phyloP scores from a whole-genome alignment of 2,888 invertebrate species.

The Nasonovia ribisnigri region DNA sequence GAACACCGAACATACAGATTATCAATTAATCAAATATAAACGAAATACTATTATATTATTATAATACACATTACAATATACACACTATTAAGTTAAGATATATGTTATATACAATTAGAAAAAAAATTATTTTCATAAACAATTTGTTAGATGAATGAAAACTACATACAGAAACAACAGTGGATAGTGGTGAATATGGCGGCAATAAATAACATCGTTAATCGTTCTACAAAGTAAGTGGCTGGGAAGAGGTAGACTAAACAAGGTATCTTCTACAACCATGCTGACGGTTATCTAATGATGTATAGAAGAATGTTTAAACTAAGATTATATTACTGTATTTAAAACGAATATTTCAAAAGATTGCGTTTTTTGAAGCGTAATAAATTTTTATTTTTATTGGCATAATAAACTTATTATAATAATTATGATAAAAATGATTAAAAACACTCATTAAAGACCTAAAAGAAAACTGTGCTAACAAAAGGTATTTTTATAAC shows the following conservation, averaged over 20 bases:
- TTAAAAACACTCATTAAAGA: neutral
- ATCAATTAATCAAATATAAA: neutral
- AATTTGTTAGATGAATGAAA: conserved; percentile 37
- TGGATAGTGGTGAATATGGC: conserved; percentile 28
- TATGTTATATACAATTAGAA: neutral
- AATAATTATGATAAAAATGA: neutral
- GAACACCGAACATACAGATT: neutral
- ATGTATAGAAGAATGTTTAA: conserved; percentile 13
- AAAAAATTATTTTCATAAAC: conserved; percentile 14
- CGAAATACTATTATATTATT: neutral
- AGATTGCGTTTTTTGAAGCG: neutral
- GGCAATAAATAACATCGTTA: conserved; percentile 39
- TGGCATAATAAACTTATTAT: neutral
- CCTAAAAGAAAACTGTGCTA: neutral
- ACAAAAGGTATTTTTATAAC: neutral
- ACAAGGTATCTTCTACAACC: conserved; percentile 47
- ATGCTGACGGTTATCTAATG: conserved; percentile 23
- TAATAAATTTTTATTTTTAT: conserved; percentile 33
- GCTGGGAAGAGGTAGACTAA: conserved; percentile 33
- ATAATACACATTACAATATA: neutral
- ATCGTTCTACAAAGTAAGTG: conserved; percentile 32
- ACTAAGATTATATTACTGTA: conserved; percentile 18
- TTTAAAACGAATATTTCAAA: conserved; percentile 15
- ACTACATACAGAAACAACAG: conserved; percentile 22
- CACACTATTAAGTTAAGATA: neutral